A percentile compares a stretch with the other conserved stretches of the same genome.
These are phyloP conservation scores for Aphaenogaster ashmeadi DNA, from an alignment of 1,140 invertebrate genomes.

Conservation along the genomic window DNA sequence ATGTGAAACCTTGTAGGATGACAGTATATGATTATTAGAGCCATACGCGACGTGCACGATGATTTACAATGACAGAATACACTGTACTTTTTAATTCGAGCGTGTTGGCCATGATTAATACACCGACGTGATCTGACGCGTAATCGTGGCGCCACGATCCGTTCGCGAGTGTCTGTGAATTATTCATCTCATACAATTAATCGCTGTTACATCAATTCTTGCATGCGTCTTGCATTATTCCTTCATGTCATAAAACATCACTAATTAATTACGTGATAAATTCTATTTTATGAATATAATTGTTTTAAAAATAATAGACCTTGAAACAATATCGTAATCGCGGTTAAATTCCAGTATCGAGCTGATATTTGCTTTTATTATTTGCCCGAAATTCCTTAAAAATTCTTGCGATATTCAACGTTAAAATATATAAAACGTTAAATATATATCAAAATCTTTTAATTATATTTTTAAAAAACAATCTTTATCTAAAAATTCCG, in stretches of 20 bases:
- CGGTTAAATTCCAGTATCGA: not conserved
- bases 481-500: not conserved
- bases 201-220: not conserved
- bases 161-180: constrained; percentile 13
- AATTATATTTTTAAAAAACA: not conserved
- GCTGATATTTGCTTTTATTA: not conserved
- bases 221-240: not conserved
- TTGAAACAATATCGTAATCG: not conserved
- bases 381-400: constrained; percentile 9
- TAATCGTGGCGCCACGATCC: constrained; percentile 5
- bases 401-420: not conserved
- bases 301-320: not conserved
- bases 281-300: not conserved
- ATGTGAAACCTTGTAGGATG: constrained; percentile 20
- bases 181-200: not conserved
- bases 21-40: constrained; percentile 14
- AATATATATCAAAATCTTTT: not conserved
- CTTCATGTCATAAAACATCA: not conserved
- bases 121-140: constrained; percentile 3
- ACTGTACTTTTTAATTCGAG: constrained; percentile 51
- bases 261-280: not conserved
- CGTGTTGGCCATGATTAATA: constrained; percentile 29
- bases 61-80: constrained; percentile 37
- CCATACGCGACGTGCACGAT: not conserved
- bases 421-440: not conserved